Base-by-base conservation (phyloP, 2,888 invertebrate species). In the Metellina segmentata region DNA sequence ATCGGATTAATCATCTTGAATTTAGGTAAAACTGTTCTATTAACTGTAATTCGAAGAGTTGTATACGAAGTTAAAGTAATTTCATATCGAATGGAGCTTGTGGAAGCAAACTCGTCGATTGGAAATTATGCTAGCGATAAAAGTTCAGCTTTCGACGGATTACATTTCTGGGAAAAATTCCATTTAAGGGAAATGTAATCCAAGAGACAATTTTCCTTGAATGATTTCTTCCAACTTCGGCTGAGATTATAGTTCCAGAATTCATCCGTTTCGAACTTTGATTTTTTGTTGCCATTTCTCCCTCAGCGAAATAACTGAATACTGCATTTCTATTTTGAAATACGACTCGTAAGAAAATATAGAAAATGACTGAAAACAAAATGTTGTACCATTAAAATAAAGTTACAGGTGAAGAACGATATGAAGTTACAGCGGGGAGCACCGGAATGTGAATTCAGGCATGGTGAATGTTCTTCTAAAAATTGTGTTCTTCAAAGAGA, bases 381-480 rank as follows among this genome's bases (percentile, higher is more conserved):
- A 79, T 48, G 79, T 79, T 79, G 79, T 53, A 13, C 61, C 61
- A 61, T 69, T 79, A 61, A 79, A 79, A 79, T 79, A 79, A 61
- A 79, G 79, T 79, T 79, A 34, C 79, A 79, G 79, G 79, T 79
- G 79, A 79, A 34, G 79, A 34, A 79, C 79, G 16, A 79, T 61
- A 61, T 16, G 13, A 9, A 61, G 61, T 61, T 61, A 61, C 61
- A 61, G 16, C 5, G 9, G 6, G 34, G 34, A 34, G 34, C 34
- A 34, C 34, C 34, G 34, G 61, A 61, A 61, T 79, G 61, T 20
- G 61, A 61, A 61, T 61, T 79, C 79, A 34, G 53, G 53, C 77
- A 52, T 19, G 77, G 77, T 5, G 19, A 51, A 19, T 8, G 19
- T 69, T 6, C 61, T 79, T 79, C 20, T 53, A n/a, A 19, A 79